These are phyloP conservation scores for Plutomurus gul DNA, from an alignment of 1,140 invertebrate genomes.

Conservation along the genomic window DNA sequence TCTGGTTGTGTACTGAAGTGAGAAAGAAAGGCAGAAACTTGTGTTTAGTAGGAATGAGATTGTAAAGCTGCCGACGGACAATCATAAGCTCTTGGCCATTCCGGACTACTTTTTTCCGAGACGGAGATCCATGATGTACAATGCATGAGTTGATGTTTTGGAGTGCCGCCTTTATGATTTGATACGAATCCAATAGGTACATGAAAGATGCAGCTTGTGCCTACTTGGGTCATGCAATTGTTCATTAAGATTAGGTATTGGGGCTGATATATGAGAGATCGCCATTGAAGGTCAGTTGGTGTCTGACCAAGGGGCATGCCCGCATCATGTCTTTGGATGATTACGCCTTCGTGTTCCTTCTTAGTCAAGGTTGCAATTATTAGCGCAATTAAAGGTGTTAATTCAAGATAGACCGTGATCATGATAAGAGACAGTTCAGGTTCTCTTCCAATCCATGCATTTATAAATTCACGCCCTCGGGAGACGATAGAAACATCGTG, in stretches of 20 bases:
- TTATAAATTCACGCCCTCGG: constrained; percentile 38
- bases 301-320: constrained; percentile 48
- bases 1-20: too few relatives aligned
- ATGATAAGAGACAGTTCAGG: constrained; percentile 50
- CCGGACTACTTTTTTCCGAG: constrained; percentile 29
- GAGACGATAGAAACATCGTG: constrained; percentile 41
- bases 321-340: constrained; percentile 46
- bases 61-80: background rate
- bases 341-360: constrained; percentile 52
- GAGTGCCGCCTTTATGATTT: constrained; percentile 40
- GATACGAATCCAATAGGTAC: constrained; percentile 40
- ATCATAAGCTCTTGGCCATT: constrained; percentile 22
- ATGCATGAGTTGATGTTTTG: constrained; percentile 9
- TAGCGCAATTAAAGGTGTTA: constrained; percentile 54
- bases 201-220: constrained; percentile 37
- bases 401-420: constrained; percentile 50
- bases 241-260: constrained; percentile 46
- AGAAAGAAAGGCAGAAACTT: constrained; percentile 16
- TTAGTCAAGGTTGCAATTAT: constrained; percentile 53
- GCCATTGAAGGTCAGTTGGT: constrained; percentile 45
- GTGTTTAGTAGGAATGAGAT: background rate
- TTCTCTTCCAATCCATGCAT: constrained; percentile 19
- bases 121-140: constrained; percentile 3
- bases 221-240: constrained; percentile 38
- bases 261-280: constrained; percentile 45